These are phyloP conservation scores for Taenioides sp. DNA, from an alignment of 2,797 vertebrate genomes.

Conservation along the genomic window DNA sequence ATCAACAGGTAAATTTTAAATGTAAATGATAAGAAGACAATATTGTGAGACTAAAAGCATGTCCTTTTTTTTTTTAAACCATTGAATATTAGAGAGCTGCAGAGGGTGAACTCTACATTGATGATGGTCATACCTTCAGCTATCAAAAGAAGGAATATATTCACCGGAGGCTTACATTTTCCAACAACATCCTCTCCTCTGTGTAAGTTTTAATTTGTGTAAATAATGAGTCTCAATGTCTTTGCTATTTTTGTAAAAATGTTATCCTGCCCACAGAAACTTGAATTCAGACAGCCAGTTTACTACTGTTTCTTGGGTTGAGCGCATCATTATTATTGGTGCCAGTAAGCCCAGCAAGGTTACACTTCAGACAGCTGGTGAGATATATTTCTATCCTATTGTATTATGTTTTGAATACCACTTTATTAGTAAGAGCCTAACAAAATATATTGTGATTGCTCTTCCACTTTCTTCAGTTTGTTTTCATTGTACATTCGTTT, in stretches of 20 bases:
- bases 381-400: slow-evolving; percentile 34
- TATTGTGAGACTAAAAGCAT: too few species aligned
- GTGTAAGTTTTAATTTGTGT: slow-evolving; percentile 68
- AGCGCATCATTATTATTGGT: slow-evolving; percentile 85
- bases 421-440: background rate
- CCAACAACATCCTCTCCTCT: slow-evolving; percentile 79
- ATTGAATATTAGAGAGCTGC: slow-evolving; percentile 78
- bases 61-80: background rate
- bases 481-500: background rate
- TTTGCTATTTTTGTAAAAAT: background rate
- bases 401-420: background rate
- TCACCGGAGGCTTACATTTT: slow-evolving; percentile 80
- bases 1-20: slow-evolving; percentile 71
- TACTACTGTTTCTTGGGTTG: slow-evolving; percentile 83
- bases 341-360: slow-evolving; percentile 79
- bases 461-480: background rate
- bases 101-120: slow-evolving; percentile 86
- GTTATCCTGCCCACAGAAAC: slow-evolving; percentile 66
- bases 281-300: slow-evolving; percentile 78
- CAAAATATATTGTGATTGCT: background rate
- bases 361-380: slow-evolving; percentile 76
- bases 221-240: background rate
- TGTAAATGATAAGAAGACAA: background rate
- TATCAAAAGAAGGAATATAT: slow-evolving; percentile 84
- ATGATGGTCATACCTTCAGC: slow-evolving; percentile 88